These are phyloP conservation scores for Archaeoteleia sp. DNA, from an alignment of 2,888 invertebrate genomes.

Conservation along the genomic window DNA sequence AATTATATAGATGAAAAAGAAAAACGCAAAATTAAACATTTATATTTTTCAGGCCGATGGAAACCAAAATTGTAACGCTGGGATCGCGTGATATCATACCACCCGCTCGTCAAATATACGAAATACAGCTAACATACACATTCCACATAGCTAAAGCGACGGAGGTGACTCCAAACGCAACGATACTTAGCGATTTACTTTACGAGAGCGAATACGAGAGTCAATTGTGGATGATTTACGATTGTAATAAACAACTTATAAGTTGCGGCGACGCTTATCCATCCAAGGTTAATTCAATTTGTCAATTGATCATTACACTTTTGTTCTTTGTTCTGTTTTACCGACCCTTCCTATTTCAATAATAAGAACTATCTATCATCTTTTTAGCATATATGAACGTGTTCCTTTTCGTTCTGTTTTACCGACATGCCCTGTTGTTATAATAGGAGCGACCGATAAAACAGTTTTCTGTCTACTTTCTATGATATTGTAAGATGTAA, in stretches of 20 bases:
- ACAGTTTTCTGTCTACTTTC: too few relatives aligned
- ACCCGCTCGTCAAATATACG: slow-evolving; percentile 92
- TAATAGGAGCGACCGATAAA: too few relatives aligned
- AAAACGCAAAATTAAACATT: slow-evolving; percentile 4
- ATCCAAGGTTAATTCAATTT: slow-evolving; percentile 76
- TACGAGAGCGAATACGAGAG: slow-evolving; percentile 98
- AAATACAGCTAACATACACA: slow-evolving; percentile 89
- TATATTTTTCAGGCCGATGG: slow-evolving; percentile 81
- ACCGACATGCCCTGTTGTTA: too few relatives aligned
- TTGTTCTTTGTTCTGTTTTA: too few relatives aligned
- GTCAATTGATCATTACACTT: too few relatives aligned
- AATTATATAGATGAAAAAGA: too few relatives aligned
- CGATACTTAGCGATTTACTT: slow-evolving; percentile 88
- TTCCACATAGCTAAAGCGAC: slow-evolving; percentile 88
- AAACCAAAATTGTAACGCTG: slow-evolving; percentile 87
- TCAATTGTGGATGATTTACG: slow-evolving; percentile 97
- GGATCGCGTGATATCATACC: slow-evolving; percentile 90
- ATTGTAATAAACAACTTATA: slow-evolving; percentile 90
- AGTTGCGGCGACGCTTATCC: slow-evolving; percentile 94
- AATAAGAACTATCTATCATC: slow-evolving; percentile 25
- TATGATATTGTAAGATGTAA: too few relatives aligned
- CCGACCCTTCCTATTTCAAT: slow-evolving; percentile 7
- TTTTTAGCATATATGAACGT: too few relatives aligned
- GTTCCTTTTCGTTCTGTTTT: too few relatives aligned
- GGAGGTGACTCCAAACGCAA: slow-evolving; percentile 87